Conservation (phyloP, 1,140 invertebrate species). For the Neodiprion virginianus region DNA sequence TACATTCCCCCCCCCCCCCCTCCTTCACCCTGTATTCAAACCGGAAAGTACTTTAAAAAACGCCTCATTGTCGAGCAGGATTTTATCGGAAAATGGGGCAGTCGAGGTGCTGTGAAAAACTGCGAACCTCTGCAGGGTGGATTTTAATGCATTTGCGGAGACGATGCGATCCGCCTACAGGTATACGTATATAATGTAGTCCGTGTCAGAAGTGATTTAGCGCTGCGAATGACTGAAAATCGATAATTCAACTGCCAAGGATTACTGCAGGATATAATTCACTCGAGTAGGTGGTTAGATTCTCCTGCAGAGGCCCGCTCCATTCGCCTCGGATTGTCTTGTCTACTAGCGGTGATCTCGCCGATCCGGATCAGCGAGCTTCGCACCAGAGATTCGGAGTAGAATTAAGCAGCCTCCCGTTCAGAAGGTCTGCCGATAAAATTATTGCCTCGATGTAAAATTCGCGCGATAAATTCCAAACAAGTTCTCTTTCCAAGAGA, state of each 20-base stretch:
- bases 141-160: background rate
- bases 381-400: too few relatives aligned
- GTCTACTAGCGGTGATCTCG: too few relatives aligned
- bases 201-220: slow-evolving; percentile 5
- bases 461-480: too few relatives aligned
- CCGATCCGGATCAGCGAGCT: too few relatives aligned
- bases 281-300: background rate
- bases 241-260: background rate
- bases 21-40: background rate
- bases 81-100: background rate
- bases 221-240: slow-evolving; percentile 1
- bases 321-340: background rate
- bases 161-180: background rate
- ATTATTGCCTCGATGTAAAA: too few relatives aligned
- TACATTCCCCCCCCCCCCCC: background rate
- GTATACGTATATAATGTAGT: background rate
- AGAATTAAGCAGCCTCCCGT: too few relatives aligned
- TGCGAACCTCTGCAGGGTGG: background rate
- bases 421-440: too few relatives aligned
- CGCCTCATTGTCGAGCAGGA: background rate
- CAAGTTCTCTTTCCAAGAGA: too few relatives aligned
- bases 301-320: background rate
- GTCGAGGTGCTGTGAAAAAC: background rate
- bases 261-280: slow-evolving; percentile 8
- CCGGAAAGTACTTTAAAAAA: background rate